Evolutionary conservation across 2,113 vertebrate species (phyloP).

Genomic region (Panurus biarmicus): DNA sequence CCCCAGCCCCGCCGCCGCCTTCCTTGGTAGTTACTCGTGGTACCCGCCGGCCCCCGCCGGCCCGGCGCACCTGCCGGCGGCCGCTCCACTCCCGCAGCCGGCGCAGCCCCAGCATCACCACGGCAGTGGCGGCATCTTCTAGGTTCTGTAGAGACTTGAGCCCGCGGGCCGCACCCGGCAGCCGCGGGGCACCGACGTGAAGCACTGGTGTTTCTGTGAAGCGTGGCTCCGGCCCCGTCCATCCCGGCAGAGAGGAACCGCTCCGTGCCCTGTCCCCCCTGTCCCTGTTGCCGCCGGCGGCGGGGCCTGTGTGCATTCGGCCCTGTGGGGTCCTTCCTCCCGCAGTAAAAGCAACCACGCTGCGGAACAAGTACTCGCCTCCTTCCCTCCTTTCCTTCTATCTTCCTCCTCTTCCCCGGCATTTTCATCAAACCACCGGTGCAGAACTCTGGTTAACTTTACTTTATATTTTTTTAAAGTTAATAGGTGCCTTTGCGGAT

Average conservation of each 20-base stretch:
- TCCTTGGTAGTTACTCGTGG: conserved; percentile 89
- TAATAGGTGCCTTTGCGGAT: conserved; percentile 92
- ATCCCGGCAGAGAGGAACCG: neutral
- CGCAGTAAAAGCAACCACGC: neutral
- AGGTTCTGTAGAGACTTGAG: conserved; percentile 39
- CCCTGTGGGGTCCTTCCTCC: neutral
- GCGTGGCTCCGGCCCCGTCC: neutral
- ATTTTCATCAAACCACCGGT: conserved; percentile 73
- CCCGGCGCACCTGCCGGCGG: conserved; percentile 77
- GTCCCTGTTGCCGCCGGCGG: neutral
- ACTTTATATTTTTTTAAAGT: conserved; percentile 85
- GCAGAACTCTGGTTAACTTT: conserved; percentile 76
- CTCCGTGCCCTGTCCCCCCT: neutral
- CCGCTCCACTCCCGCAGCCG: conserved; percentile 76
- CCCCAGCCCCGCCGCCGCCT: conserved; percentile 73
- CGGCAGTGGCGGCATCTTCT: conserved; percentile 85
- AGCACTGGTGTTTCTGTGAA: conserved; percentile 17
- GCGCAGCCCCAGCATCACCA: conserved; percentile 70
- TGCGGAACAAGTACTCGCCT: neutral
- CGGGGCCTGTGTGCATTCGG: neutral
- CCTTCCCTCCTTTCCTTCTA: neutral
- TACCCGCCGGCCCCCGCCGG: conserved; percentile 84
- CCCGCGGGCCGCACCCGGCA: neutral
- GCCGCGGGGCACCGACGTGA: neutral
- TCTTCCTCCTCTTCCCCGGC: neutral